Evolutionary conservation across 1,140 invertebrate genomes (phyloP).

Genomic region (Micrasema longulum): DNA sequence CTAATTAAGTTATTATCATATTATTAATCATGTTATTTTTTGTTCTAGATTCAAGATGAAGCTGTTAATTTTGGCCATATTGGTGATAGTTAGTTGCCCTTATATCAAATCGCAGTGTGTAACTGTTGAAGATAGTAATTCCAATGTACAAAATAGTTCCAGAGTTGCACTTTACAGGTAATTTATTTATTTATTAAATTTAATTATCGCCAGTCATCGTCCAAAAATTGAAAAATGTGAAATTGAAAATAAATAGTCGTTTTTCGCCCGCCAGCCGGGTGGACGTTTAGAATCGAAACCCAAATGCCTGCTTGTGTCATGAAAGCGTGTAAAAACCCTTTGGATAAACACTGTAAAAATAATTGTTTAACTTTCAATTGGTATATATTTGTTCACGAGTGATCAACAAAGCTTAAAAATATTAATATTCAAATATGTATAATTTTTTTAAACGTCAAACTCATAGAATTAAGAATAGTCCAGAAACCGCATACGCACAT

Average conservation of each 20-base stretch:
- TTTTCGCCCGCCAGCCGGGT: neutral
- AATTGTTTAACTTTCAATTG: no score
- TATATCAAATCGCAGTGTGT: neutral
- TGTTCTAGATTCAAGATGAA: slow-evolving; percentile 20
- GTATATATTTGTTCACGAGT: no score
- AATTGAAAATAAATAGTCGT: neutral
- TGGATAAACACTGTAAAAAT: no score
- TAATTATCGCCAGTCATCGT: neutral
- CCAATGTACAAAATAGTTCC: slow-evolving; percentile 3
- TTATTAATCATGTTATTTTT: no score
- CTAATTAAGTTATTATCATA: no score
- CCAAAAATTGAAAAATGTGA: neutral
- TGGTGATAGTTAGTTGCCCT: neutral
- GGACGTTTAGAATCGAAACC: neutral
- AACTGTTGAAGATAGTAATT: neutral
- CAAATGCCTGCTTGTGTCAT: no score
- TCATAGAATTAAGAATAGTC: no score
- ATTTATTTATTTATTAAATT: neutral
- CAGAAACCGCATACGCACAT: no score
- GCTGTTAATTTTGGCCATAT: neutral
- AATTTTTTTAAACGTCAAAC: neutral
- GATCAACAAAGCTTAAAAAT: no score
- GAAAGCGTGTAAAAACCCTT: no score
- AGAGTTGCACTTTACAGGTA: slow-evolving; percentile 21
- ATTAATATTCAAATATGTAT: neutral